These are phyloP conservation scores for Etia nguti DNA, from an alignment of 2,113 vertebrate species.

Conservation along the genomic window DNA sequence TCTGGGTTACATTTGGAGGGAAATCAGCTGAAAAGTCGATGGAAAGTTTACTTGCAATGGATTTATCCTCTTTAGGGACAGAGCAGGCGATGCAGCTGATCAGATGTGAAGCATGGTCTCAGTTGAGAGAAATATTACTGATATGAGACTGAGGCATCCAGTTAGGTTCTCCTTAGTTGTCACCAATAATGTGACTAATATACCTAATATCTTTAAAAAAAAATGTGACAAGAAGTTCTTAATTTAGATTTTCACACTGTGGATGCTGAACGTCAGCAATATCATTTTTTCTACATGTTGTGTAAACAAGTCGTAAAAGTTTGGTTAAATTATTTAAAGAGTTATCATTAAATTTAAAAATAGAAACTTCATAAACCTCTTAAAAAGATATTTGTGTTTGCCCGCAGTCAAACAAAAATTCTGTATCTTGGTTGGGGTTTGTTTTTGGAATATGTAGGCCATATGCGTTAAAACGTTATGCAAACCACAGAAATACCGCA, in stretches of 20 bases:
- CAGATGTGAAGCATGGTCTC: not conserved
- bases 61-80: not conserved
- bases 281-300: not conserved
- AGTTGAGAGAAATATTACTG: not conserved
- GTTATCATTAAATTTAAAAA: not conserved
- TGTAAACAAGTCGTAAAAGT: not conserved
- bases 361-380: not conserved
- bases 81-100: not conserved
- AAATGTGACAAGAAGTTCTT: not conserved
- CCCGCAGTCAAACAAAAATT: not conserved
- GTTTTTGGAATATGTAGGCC: not conserved
- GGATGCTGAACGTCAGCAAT: not conserved
- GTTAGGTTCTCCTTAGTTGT: not conserved
- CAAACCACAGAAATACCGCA: not conserved
- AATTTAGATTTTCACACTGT: not conserved
- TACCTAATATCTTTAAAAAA: not conserved
- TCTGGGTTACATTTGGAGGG: not conserved
- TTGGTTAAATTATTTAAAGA: not conserved
- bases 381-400: not conserved
- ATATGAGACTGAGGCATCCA: not conserved
- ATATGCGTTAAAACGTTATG: not conserved
- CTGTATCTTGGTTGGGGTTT: accelerated
- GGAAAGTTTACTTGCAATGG: not conserved
- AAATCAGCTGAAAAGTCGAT: not conserved
- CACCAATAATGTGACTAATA: not conserved